Conservation (phyloP, 2,888 invertebrate species). For the Cerceris rybyensis region DNA sequence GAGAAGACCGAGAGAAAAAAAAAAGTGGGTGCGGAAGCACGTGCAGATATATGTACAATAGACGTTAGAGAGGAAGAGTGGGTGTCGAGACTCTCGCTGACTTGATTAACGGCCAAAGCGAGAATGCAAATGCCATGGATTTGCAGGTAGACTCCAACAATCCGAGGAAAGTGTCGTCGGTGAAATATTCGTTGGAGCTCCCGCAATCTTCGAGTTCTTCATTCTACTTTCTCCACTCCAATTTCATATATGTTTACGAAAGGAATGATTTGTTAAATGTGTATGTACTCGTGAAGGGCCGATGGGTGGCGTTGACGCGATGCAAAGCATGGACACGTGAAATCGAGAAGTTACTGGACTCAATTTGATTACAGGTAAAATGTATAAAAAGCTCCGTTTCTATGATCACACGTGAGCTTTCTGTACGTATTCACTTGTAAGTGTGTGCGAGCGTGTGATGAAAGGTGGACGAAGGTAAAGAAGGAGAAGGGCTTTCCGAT, state of each 20-base stretch:
- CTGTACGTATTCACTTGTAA: slow-evolving; percentile 16
- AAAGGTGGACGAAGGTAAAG: not conserved
- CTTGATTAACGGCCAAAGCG: too few species aligned
- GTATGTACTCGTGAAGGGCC: slow-evolving; percentile 1
- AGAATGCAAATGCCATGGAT: too few species aligned
- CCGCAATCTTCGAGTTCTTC: too few species aligned
- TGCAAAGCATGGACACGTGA: slow-evolving; percentile 55
- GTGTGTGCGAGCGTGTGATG: slow-evolving; percentile 14
- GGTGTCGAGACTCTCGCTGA: too few species aligned
- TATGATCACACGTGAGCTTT: not conserved
- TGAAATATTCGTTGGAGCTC: too few species aligned
- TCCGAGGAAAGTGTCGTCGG: too few species aligned
- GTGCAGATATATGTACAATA: not conserved
- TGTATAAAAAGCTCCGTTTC: slow-evolving; percentile 9
- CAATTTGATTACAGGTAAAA: slow-evolving; percentile 46
- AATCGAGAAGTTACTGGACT: slow-evolving; percentile 51
- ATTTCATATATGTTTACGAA: too few species aligned
- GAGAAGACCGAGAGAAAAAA: not conserved
- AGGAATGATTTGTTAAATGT: not conserved
- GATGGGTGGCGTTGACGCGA: slow-evolving; percentile 33
- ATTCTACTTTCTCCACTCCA: too few species aligned
- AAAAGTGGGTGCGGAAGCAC: not conserved
- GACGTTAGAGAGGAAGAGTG: not conserved
- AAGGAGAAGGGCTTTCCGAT: slow-evolving; percentile 1
- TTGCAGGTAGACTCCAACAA: too few species aligned